Evolutionary conservation across 2,113 vertebrate genomes (phyloP).

Genomic region (Clarias magur): DNA sequence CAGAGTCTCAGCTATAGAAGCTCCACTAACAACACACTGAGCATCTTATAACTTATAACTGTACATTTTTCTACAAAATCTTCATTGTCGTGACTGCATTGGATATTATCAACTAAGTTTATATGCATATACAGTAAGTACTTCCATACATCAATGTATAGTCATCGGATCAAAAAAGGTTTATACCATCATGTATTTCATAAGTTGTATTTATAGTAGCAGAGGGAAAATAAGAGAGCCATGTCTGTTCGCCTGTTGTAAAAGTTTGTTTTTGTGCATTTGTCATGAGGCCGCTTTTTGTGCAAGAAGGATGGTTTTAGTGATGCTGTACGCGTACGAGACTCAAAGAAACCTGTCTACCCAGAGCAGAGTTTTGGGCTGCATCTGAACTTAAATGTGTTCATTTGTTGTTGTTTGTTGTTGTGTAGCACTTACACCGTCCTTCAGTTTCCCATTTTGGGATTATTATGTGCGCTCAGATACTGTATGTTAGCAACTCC

Average conservation of each 20-base stretch:
- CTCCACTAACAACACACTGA: background rate
- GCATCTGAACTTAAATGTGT: background rate
- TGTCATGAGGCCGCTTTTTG: background rate
- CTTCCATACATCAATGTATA: background rate
- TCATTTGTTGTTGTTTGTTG: background rate
- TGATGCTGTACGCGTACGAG: background rate
- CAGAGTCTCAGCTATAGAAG: background rate
- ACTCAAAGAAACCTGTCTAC: background rate
- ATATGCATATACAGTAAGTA: background rate
- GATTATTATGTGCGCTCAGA: background rate
- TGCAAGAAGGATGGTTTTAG: background rate
- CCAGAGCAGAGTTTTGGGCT: background rate
- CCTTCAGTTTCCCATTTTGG: no score
- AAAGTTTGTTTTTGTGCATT: background rate
- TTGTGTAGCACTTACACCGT: background rate
- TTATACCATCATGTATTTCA: background rate
- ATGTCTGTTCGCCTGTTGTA: background rate
- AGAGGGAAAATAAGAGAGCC: background rate
- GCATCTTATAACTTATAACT: background rate
- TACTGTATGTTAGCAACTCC: background rate
- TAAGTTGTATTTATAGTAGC: background rate
- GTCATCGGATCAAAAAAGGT: background rate
- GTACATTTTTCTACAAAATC: background rate
- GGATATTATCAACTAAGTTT: background rate
- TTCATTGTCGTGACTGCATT: background rate